Evolutionary conservation across 2,888 invertebrate species (phyloP), one percentile per base, ranked within the genome.

Genomic region (Cantharis nigra): DNA sequence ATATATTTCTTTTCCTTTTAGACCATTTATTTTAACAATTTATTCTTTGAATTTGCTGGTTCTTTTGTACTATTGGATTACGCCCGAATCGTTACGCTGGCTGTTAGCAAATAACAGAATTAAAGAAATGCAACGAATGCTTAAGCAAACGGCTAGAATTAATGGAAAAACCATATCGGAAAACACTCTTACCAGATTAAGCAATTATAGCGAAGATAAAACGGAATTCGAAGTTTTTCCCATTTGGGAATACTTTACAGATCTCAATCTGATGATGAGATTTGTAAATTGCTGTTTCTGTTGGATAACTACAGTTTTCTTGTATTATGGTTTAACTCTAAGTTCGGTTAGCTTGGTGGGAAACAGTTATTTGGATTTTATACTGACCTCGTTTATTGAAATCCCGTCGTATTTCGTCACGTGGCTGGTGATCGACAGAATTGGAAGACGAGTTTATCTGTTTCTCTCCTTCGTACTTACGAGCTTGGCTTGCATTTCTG

Each of bases 241-340:
- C 3, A 23, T 67, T 23, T 13, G 23, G 11, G 65, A 67, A 67
- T 23, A n/a, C n/a, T 49, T 49, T n/a, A 7, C 49, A 4, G 7
- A 49, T 3, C n/a, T 7, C 49, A 49, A 89, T 16, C 84, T 94
- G 13, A 85, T 92, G 78, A 83, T 89, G 0, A 89, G 93, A 33
- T 87, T 93, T 69, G 81, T 90, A 1, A 92, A 92, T 71, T 94
- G 94, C 80, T 93, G 93, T 13, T 91, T 94, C 82, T 95, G 94
- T 89, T 95, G 95, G 95, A 92, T 95, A 16, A 93, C 95, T 0
- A 93, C 94, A 83, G 93, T 94, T 0, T 92, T 96, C 79, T 92
- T 95, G 18, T 96, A 95, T 87, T 96, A 95, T 84, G 96, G 96
- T 0, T 88, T 96, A 62, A 94, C 94, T 0, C 90, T 96, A 73